Evolutionary conservation across 1,140 invertebrate genomes (phyloP), one percentile per base, ranked within the genome.

Genomic region (Drosophila repletoides): DNA sequence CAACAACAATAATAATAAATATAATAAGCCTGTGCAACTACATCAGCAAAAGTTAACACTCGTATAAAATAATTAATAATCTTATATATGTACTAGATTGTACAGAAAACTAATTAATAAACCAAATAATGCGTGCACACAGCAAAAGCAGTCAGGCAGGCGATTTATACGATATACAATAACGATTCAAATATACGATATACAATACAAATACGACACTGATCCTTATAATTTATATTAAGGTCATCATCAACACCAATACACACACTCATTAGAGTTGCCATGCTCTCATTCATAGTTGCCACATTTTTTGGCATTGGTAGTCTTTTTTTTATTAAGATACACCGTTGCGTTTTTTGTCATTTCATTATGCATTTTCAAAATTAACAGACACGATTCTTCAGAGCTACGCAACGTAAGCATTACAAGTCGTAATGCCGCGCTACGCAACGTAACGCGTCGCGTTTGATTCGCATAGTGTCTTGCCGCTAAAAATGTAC

Each of bases 71-170:
- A 48, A 70, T 75, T 76, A 76, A 75, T 76, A 77, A 72, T 68
- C 60, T 56, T 68, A 72, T 59, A 59, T 43, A 70, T 76, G 72
- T 75, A 65, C 72, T 76, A 51, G 72, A 76, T 76, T 63, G 66
- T 76, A 69, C 66, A 58, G 33, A n/a, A n/a, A n/a, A n/a, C n/a
- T 24, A 53, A 52, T 33, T 64, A 33, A 58, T 61, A 40, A 60
- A 49, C 49, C 36, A 67, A 72, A 56, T 55, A 61, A 60, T 60
- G 64, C 41, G 14, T 6, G 17, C 45, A 17, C 40, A 14, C 4
- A 34, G 31, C 31, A 34, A 9, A 36, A 9, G 34, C 34, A 36
- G 34, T 4, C 17, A 12, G 9, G 5, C 34, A 36, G 34, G 12
- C 5, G 14, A 72, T 21, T 40, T 40, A 34, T 46, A n/a, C n/a